These are phyloP conservation scores for Herpetotheres cachinnans DNA, from an alignment of 2,113 vertebrate genomes.

Conservation along the genomic window DNA sequence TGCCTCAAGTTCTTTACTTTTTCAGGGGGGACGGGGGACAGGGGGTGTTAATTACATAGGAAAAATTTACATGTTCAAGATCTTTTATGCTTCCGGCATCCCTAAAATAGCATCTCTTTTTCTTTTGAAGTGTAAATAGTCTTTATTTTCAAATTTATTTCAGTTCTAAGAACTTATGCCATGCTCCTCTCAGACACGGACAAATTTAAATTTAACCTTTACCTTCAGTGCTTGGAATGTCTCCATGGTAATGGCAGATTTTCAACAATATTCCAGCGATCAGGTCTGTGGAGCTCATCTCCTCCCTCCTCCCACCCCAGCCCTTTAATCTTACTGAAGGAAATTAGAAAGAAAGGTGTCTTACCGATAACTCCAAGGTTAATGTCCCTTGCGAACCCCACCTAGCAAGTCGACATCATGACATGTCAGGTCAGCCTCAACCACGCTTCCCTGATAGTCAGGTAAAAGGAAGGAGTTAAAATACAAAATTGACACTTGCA, in stretches of 20 bases:
- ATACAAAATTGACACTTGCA: slow-evolving; percentile 80
- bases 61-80: neutral
- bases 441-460: slow-evolving; percentile 92
- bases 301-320: slow-evolving; percentile 63
- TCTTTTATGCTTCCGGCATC: neutral
- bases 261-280: neutral
- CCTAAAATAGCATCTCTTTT: neutral
- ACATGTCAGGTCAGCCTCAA: slow-evolving; percentile 87
- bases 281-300: neutral
- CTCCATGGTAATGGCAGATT: slow-evolving; percentile 4
- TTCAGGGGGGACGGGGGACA: neutral
- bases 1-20: neutral
- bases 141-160: neutral
- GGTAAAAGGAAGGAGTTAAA: slow-evolving; percentile 95
- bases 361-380: slow-evolving; percentile 87
- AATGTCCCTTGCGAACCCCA: slow-evolving; percentile 84
- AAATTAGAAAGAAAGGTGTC: slow-evolving; percentile 80
- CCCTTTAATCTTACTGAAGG: slow-evolving; percentile 62
- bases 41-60: neutral
- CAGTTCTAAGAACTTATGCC: neutral
- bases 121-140: neutral
- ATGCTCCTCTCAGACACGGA: neutral
- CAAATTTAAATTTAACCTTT: neutral
- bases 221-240: neutral
- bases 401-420: slow-evolving; percentile 86